Conservation (phyloP, 1,140 invertebrate species). For the Platyura marginata region DNA sequence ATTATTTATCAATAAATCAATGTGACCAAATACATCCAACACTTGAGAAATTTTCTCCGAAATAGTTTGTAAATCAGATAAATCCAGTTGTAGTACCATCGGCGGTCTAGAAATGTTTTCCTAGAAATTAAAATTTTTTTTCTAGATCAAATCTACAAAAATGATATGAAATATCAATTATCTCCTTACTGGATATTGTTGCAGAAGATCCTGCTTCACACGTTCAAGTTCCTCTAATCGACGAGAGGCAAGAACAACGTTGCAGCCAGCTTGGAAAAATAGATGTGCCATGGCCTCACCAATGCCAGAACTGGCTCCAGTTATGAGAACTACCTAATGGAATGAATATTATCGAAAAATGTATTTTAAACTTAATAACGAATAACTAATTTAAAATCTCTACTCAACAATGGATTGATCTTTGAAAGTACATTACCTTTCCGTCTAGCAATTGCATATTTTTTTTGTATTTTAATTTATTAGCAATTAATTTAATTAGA, state of each 20-base stretch:
- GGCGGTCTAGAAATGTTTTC: constrained; percentile 55
- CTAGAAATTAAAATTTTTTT: constrained; percentile 39
- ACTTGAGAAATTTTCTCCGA: constrained; percentile 41
- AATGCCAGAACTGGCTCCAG: constrained; percentile 84
- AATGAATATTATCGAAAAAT: no score
- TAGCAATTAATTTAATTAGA: no score
- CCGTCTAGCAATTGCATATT: no score
- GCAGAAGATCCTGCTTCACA: constrained; percentile 56
- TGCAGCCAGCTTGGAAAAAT: constrained; percentile 68
- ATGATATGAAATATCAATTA: constrained; percentile 12
- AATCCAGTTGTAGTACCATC: constrained; percentile 61
- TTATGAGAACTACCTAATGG: constrained; percentile 77
- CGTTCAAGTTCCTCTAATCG: constrained; percentile 57
- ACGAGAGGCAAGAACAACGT: constrained; percentile 67
- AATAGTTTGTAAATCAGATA: constrained; percentile 48
- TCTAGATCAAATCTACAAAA: no score
- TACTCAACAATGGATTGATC: no score
- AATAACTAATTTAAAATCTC: no score
- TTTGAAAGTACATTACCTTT: no score
- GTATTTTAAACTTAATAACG: no score
- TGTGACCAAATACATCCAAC: constrained; percentile 42
- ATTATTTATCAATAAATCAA: constrained; percentile 89
- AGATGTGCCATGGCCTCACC: constrained; percentile 74
- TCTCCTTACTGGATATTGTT: background rate
- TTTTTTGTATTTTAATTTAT: no score